Percentiles rank a stretch among this genome's conserved stretches.
These are phyloP conservation scores for Hirtodrosophila trivittata DNA, from an alignment of 2,888 invertebrate genomes.

Conservation along the genomic window DNA sequence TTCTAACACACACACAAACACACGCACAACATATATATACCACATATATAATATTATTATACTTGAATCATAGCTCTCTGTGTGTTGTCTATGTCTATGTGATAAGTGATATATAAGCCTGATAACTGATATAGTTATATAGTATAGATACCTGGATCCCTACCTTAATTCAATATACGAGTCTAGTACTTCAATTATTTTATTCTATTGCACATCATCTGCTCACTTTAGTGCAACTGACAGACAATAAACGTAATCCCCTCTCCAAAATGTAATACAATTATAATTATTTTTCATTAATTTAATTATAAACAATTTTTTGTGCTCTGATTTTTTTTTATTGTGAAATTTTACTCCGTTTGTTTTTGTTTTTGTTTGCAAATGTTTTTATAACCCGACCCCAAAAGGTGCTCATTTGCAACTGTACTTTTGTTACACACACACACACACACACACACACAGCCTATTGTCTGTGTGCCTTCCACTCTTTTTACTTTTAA, in stretches of 20 bases:
- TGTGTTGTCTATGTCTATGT: constrained; percentile 39
- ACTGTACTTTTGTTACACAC: constrained; percentile 34
- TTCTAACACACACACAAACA: constrained; percentile 7
- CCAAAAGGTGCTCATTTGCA: constrained; percentile 55
- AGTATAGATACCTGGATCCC: too few species aligned
- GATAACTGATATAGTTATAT: too few species aligned
- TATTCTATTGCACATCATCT: too few species aligned
- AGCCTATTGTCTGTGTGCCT: not conserved
- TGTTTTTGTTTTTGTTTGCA: constrained; percentile 22
- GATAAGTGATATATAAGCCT: too few species aligned
- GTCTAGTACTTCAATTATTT: too few species aligned
- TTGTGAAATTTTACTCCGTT: not conserved
- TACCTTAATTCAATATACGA: too few species aligned
- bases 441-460: constrained; percentile 10
- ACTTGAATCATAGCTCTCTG: constrained; percentile 32
- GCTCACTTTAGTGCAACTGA: constrained; percentile 11
- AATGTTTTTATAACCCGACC: constrained; percentile 33
- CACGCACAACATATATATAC: constrained; percentile 7
- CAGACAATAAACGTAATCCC: constrained; percentile 11
- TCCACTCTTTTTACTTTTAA: not conserved
- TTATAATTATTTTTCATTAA: too few species aligned
- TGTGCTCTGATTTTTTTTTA: not conserved
- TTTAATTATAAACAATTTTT: not conserved
- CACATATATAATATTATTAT: constrained; percentile 6
- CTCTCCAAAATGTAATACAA: constrained; percentile 3